Evolutionary conservation across 2,113 vertebrate genomes (phyloP).

Genomic region (Semicossyphus pulcher): DNA sequence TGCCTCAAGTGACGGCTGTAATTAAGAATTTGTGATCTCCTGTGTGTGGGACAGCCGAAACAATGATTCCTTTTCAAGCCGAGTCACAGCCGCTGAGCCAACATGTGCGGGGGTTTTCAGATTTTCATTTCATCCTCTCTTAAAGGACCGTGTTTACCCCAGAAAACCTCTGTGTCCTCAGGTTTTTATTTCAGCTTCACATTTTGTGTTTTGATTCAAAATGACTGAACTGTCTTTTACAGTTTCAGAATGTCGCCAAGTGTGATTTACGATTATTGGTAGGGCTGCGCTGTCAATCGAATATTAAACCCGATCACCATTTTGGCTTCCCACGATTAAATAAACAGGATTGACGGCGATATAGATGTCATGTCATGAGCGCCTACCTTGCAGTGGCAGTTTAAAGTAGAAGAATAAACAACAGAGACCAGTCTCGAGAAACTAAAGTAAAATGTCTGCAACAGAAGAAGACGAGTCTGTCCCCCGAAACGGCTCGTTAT

Average conservation of each 20-base stretch:
- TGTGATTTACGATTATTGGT: too few species aligned
- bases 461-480: too few species aligned
- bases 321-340: too few species aligned
- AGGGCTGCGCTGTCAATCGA: too few species aligned
- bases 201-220: neutral
- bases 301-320: too few species aligned
- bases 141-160: neutral
- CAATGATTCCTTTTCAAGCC: neutral
- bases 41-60: neutral
- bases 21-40: neutral
- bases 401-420: too few species aligned
- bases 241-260: neutral
- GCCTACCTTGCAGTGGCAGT: too few species aligned
- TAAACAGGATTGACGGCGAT: too few species aligned
- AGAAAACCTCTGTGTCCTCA: neutral
- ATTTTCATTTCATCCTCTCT: neutral
- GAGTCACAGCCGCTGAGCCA: neutral
- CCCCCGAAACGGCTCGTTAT: too few species aligned
- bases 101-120: neutral
- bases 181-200: neutral
- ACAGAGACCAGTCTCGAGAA: too few species aligned
- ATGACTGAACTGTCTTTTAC: neutral
- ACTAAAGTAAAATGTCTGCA: too few species aligned
- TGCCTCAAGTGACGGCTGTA: slow-evolving; percentile 7
- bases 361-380: too few species aligned